Evolutionary conservation across 2,113 vertebrate genomes (phyloP).

Genomic region (Penelope pileata): DNA sequence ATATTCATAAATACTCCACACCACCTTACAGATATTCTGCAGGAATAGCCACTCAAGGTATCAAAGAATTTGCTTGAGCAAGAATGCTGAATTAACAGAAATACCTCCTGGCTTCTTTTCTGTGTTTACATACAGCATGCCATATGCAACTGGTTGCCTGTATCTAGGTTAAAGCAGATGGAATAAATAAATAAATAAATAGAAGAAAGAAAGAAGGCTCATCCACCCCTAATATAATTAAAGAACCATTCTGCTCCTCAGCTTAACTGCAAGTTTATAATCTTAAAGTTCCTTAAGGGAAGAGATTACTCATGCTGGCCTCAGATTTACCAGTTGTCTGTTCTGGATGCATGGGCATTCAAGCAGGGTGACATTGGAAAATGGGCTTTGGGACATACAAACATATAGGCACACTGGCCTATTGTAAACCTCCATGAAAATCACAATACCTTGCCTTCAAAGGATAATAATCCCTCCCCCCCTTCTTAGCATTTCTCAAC

Average conservation of each 20-base stretch:
- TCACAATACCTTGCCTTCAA: neutral
- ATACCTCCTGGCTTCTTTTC: neutral
- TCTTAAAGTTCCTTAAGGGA: neutral
- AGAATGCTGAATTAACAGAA: slow-evolving; percentile 5
- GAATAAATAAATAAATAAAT: neutral
- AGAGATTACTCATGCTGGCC: neutral
- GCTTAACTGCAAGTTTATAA: neutral
- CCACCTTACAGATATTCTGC: slow-evolving; percentile 1
- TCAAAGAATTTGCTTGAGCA: neutral
- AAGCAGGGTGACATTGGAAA: neutral
- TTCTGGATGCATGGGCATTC: neutral
- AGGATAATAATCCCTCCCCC: neutral
- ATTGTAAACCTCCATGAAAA: neutral
- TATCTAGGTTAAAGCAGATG: neutral
- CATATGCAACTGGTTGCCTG: neutral
- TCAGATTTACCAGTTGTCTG: neutral
- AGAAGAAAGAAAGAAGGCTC: neutral
- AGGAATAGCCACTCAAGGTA: neutral
- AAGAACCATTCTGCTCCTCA: neutral
- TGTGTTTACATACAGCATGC: neutral
- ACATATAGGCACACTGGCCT: neutral
- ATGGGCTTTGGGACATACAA: neutral
- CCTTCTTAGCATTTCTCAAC: neutral
- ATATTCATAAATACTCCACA: slow-evolving; percentile 5
- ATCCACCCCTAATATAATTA: neutral